phyloP scores from a whole-genome alignment of 2,888 invertebrate genomes.

The Eilema caniola region DNA sequence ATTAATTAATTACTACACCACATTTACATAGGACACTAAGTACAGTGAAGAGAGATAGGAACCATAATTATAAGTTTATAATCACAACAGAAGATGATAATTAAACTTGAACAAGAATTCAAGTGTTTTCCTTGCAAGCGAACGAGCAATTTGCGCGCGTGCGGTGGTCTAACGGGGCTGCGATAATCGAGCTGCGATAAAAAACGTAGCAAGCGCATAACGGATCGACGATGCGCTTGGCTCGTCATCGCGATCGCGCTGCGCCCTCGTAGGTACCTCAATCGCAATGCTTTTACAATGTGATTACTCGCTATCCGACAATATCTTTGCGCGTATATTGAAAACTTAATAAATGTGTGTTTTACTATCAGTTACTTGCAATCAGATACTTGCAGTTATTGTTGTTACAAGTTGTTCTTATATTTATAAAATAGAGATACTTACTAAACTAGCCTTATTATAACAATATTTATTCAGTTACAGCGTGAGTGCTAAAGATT shows the following conservation, averaged over 20 bases:
- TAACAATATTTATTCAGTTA: too few species aligned
- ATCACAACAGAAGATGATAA: constrained; percentile 53
- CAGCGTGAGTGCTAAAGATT: too few species aligned
- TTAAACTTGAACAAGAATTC: constrained; percentile 64
- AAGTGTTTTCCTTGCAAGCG: constrained; percentile 59
- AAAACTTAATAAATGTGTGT: constrained; percentile 15
- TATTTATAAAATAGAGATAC: neutral
- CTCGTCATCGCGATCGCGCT: constrained; percentile 69
- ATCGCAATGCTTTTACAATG: constrained; percentile 39
- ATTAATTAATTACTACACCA: constrained; percentile 36
- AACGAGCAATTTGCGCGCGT: constrained; percentile 69
- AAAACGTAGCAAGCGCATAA: constrained; percentile 75
- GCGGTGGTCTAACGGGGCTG: constrained; percentile 75
- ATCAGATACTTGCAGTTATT: neutral
- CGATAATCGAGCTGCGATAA: constrained; percentile 77
- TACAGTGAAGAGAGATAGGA: constrained; percentile 35
- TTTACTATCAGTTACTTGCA: neutral
- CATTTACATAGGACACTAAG: constrained; percentile 37
- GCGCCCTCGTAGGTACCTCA: constrained; percentile 40
- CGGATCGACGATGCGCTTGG: constrained; percentile 77
- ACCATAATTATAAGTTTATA: constrained; percentile 46
- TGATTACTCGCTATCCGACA: constrained; percentile 45
- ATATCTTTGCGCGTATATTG: constrained; percentile 35
- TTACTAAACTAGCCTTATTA: too few species aligned
- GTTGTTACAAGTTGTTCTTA: neutral